Conservation (phyloP, 2,797 vertebrate genomes). For the Cryptoblepharus egeriae region DNA sequence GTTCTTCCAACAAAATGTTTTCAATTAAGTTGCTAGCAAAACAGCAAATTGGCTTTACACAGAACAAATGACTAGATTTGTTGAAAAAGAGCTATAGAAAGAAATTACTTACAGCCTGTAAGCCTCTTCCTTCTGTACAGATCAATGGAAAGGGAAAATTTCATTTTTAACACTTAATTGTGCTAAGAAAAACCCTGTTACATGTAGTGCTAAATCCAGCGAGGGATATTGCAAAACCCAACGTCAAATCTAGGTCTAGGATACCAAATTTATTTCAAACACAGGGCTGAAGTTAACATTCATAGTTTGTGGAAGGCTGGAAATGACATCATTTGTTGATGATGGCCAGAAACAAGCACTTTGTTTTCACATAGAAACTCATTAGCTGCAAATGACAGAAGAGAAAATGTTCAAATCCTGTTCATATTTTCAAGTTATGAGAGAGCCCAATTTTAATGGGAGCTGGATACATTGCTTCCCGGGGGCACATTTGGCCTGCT, state of each 20-base stretch:
- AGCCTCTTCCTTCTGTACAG: not conserved
- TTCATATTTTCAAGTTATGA: too few relatives aligned
- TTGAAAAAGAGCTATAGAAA: not conserved
- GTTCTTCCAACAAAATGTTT: not conserved
- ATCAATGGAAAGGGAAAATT: not conserved
- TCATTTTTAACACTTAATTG: not conserved
- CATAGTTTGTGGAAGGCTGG: too few relatives aligned
- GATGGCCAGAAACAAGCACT: too few relatives aligned
- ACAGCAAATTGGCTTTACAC: constrained; percentile 10
- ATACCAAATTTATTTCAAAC: not conserved
- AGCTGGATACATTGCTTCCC: too few relatives aligned
- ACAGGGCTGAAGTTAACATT: too few relatives aligned
- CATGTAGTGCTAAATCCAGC: not conserved
- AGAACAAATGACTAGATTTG: not conserved
- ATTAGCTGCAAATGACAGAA: too few relatives aligned
- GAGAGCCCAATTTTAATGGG: too few relatives aligned
- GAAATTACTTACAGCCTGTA: not conserved
- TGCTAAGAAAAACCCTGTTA: not conserved
- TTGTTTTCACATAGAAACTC: too few relatives aligned
- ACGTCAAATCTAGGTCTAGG: not conserved
- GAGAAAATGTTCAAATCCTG: too few relatives aligned
- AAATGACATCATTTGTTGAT: too few relatives aligned
- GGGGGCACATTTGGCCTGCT: too few relatives aligned
- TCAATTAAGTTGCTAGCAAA: constrained; percentile 12
- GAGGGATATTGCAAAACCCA: too few relatives aligned